Percentiles rank a stretch among this genome's conserved stretches.
Conservation (phyloP, 2,888 invertebrate species). For the Slavum lentiscoides region DNA sequence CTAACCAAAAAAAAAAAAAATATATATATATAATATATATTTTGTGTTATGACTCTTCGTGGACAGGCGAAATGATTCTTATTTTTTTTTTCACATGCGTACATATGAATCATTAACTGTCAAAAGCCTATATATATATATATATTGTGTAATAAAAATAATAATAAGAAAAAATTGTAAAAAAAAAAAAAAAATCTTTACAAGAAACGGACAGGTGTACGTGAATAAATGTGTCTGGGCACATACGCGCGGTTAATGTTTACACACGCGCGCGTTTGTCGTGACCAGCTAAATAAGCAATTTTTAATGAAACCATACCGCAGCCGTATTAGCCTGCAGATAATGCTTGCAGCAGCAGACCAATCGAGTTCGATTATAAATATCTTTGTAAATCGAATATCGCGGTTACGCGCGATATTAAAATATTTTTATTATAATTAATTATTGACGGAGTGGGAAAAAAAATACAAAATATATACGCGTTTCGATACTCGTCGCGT, state of each 20-base stretch:
- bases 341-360: background rate
- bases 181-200: background rate
- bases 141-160: constrained; percentile 5
- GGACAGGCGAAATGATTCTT: no score
- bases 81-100: background rate
- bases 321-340: background rate
- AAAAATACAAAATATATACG: background rate
- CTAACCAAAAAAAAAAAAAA: no score
- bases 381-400: constrained; percentile 21
- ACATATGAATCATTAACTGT: background rate
- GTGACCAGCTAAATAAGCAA: constrained; percentile 40
- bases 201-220: background rate
- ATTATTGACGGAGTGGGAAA: background rate
- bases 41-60: no score
- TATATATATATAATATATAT: no score
- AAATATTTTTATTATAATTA: background rate
- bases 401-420: no score
- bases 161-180: background rate
- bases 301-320: constrained; percentile 29
- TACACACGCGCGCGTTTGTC: constrained; percentile 26
- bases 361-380: constrained; percentile 26
- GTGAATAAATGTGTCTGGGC: constrained; percentile 11
- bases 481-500: background rate
- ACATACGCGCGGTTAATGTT: background rate
- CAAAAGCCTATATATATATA: background rate